These are phyloP conservation scores for Maniola jurtina DNA, from an alignment of 1,140 invertebrate species.

Conservation along the genomic window DNA sequence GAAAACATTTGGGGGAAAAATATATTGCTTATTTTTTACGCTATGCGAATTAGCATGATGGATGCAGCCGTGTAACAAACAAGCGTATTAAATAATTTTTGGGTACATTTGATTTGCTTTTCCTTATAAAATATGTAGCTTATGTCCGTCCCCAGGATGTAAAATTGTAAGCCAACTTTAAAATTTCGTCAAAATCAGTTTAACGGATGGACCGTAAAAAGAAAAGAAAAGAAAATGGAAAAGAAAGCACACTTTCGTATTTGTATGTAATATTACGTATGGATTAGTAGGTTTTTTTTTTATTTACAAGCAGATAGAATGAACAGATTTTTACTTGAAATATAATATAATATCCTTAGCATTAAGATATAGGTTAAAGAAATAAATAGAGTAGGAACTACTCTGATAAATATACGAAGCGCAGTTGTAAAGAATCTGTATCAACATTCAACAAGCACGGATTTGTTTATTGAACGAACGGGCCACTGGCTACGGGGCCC, in stretches of 20 bases:
- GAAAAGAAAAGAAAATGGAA: no score
- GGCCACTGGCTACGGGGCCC: neutral
- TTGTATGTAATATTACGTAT: no score
- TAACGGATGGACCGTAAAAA: no score
- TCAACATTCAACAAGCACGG: conserved; percentile 15
- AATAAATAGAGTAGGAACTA: conserved; percentile 6
- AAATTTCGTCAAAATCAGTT: no score
- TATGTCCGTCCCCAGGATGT: no score
- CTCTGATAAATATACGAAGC: conserved; percentile 1
- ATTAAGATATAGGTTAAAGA: conserved; percentile 5
- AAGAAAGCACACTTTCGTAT: no score
- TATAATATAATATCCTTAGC: neutral
- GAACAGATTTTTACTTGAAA: neutral
- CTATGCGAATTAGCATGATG: neutral
- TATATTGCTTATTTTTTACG: neutral
- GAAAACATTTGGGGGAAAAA: neutral
- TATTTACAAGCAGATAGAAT: neutral
- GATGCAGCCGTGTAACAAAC: neutral
- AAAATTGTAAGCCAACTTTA: no score
- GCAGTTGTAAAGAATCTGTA: conserved; percentile 12
- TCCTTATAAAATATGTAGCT: neutral
- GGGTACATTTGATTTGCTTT: neutral
- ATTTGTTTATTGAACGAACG: conserved; percentile 19
- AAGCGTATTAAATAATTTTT: neutral
- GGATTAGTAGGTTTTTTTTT: no score